Conservation (phyloP, 1,140 invertebrate genomes). For the Drosophila kikkawai region DNA sequence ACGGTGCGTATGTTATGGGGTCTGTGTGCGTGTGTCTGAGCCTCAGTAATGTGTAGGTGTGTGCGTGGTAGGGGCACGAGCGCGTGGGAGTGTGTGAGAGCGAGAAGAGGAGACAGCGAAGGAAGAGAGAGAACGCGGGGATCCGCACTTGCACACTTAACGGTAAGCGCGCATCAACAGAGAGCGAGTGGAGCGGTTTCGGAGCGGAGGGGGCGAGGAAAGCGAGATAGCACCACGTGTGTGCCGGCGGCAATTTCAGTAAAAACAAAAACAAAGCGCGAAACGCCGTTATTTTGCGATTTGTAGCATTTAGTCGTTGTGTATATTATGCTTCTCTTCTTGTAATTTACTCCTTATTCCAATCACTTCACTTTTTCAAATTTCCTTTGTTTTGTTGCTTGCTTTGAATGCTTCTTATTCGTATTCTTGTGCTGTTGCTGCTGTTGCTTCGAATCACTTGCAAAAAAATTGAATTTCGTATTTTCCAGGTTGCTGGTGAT, state of each 20-base stretch:
- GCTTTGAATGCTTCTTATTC: slow-evolving; percentile 11
- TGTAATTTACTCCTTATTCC: slow-evolving; percentile 10
- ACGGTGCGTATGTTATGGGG: slow-evolving; percentile 4
- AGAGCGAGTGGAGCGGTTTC: slow-evolving; percentile 5
- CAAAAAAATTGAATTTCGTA: slow-evolving; percentile 49
- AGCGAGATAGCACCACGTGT: slow-evolving; percentile 65
- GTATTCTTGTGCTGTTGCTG: slow-evolving; percentile 15
- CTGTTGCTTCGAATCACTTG: slow-evolving; percentile 28
- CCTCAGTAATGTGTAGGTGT: background rate
- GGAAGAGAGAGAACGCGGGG: slow-evolving; percentile 24
- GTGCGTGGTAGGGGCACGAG: background rate
- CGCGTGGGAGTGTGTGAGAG: background rate
- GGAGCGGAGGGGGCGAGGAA: slow-evolving; percentile 10
- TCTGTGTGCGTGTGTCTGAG: background rate
- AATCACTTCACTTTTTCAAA: slow-evolving; percentile 16
- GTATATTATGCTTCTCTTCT: slow-evolving; percentile 13
- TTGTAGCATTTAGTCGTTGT: slow-evolving; percentile 37
- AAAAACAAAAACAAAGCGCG: slow-evolving; percentile 53
- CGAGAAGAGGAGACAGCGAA: slow-evolving; percentile 1
- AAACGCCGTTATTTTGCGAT: slow-evolving; percentile 23
- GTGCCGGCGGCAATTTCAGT: slow-evolving; percentile 48
- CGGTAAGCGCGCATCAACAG: slow-evolving; percentile 42
- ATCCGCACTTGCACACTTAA: slow-evolving; percentile 40
- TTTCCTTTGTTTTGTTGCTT: slow-evolving; percentile 32
- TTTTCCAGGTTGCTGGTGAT: slow-evolving; percentile 13